These are phyloP conservation scores for Thereva nobilitata DNA, from an alignment of 2,888 invertebrate species.

Conservation along the genomic window DNA sequence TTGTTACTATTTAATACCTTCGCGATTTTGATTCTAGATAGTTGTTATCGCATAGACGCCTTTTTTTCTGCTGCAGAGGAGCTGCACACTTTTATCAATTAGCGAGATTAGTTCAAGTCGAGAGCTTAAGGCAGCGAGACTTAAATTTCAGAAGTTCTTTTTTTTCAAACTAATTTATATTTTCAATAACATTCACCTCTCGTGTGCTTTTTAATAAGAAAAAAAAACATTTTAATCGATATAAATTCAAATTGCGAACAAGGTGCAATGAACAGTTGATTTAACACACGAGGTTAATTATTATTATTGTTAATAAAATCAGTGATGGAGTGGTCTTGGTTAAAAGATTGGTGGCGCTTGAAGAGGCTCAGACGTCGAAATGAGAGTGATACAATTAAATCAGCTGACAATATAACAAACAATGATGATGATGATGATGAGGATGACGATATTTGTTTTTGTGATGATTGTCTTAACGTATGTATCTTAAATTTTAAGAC, in stretches of 20 bases:
- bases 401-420: not conserved
- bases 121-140: too few species aligned
- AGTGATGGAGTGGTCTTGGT: conserved; percentile 79
- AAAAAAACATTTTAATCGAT: too few species aligned
- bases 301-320: not conserved
- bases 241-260: too few species aligned
- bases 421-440: conserved; percentile 61
- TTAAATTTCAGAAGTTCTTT: not conserved
- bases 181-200: not conserved
- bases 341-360: conserved; percentile 80
- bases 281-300: not conserved
- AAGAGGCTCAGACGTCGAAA: conserved; percentile 64
- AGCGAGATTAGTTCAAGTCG: too few species aligned
- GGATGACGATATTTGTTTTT: conserved; percentile 73
- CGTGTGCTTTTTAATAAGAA: too few species aligned
- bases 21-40: too few species aligned
- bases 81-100: too few species aligned
- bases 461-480: conserved; percentile 70
- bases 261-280: too few species aligned
- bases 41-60: too few species aligned
- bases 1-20: too few species aligned
- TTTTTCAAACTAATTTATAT: not conserved
- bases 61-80: too few species aligned
- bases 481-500: conserved; percentile 36
- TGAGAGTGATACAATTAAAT: conserved; percentile 39